Conservation (phyloP, 1,140 invertebrate genomes). For the Lordiphosa clarofinis region DNA sequence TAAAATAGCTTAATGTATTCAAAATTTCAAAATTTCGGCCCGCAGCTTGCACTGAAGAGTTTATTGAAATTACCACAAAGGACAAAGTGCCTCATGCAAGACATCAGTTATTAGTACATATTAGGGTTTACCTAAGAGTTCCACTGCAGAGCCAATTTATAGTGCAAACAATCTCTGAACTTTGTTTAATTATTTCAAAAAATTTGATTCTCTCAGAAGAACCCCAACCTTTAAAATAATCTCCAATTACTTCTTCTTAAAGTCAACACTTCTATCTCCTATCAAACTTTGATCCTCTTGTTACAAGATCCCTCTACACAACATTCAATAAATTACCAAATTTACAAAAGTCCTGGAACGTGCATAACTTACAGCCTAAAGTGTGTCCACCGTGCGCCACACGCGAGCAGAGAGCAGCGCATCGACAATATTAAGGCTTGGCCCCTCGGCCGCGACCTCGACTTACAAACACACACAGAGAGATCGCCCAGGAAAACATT, state of each 20-base stretch:
- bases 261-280: neutral
- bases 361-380: constrained; percentile 59
- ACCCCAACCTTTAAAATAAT: no score
- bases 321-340: constrained; percentile 7
- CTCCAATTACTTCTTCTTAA: neutral
- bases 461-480: constrained; percentile 14
- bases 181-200: no score
- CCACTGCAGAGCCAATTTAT: no score
- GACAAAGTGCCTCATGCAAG: no score
- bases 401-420: constrained; percentile 38
- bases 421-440: constrained; percentile 34
- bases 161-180: no score
- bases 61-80: no score
- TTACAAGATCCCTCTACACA: constrained; percentile 3
- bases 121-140: no score
- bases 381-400: constrained; percentile 65
- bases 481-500: constrained; percentile 44
- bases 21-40: no score
- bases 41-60: no score
- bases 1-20: no score
- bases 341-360: constrained; percentile 48
- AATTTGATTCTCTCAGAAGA: neutral
- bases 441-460: constrained; percentile 34
- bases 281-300: neutral
- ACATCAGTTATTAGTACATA: no score